These are phyloP conservation scores for Turnix velox DNA, from an alignment of 2,113 vertebrate species.

Conservation along the genomic window DNA sequence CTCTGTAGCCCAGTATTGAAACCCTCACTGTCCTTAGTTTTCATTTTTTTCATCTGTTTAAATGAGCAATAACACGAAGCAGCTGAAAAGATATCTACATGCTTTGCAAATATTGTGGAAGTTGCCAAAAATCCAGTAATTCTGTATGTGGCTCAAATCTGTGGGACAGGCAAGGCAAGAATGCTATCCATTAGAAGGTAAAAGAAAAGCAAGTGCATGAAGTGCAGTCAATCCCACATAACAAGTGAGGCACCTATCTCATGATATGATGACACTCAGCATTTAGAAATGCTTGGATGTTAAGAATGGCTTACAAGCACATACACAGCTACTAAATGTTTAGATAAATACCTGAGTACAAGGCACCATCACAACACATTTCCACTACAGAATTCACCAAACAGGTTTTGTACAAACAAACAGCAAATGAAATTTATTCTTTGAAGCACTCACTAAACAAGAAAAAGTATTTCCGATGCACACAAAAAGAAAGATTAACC, in stretches of 20 bases:
- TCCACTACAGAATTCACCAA: neutral
- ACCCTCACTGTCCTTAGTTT: neutral
- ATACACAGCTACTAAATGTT: neutral
- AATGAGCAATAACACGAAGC: neutral
- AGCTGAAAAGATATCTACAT: neutral
- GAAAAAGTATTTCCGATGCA: neutral
- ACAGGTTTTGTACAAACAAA: neutral
- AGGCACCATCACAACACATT: neutral
- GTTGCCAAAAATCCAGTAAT: neutral
- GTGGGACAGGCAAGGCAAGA: neutral
- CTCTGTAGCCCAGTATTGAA: neutral
- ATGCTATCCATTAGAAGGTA: fast-evolving
- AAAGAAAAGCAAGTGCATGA: too few relatives aligned
- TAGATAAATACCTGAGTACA: neutral
- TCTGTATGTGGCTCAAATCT: neutral
- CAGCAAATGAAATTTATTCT: neutral
- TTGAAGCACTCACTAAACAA: neutral
- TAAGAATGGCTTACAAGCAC: neutral
- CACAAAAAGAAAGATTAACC: neutral
- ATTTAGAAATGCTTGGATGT: too few relatives aligned
- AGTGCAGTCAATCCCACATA: neutral
- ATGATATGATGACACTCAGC: neutral
- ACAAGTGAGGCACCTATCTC: neutral
- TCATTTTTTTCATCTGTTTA: neutral
- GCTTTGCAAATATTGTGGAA: neutral